A percentile compares a stretch with the other conserved stretches of the same genome.
Evolutionary conservation across 2,113 vertebrate genomes (phyloP).

Genomic region (Baryphthengus martii): DNA sequence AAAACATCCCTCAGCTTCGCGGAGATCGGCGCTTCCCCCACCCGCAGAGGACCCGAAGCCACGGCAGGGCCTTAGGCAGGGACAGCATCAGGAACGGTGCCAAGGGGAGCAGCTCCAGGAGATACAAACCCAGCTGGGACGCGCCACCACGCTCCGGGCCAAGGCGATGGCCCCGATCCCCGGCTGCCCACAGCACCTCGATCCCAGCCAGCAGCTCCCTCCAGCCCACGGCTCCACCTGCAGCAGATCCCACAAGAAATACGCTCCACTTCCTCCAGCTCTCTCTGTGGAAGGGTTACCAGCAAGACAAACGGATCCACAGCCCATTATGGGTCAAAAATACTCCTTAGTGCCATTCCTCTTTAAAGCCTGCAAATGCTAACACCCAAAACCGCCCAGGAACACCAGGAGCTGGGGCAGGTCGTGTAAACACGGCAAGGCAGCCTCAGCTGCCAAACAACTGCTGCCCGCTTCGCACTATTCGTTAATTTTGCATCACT

Average conservation of each 20-base stretch:
- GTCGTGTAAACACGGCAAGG: not conserved
- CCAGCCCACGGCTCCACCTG: not conserved
- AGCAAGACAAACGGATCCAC: rapidly evolving
- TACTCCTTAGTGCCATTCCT: not conserved
- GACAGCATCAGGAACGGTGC: rapidly evolving
- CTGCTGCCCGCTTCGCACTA: not conserved
- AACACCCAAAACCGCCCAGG: not conserved
- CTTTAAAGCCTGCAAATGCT: not conserved
- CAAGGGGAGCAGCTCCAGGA: not conserved
- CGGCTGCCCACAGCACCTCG: not conserved
- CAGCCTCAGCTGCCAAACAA: not conserved
- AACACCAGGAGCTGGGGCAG: not conserved
- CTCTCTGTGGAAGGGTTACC: not conserved
- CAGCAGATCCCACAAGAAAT: rapidly evolving
- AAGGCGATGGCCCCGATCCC: not conserved
- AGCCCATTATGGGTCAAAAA: rapidly evolving
- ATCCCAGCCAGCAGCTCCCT: not conserved
- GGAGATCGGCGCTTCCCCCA: no score
- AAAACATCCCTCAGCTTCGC: not conserved
- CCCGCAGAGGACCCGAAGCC: not conserved
- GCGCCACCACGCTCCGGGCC: rapidly evolving
- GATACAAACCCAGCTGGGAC: not conserved
- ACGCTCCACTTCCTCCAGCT: rapidly evolving
- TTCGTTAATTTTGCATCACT: not conserved
- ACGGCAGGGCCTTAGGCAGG: not conserved